Evolutionary conservation across 2,888 invertebrate species (phyloP), one percentile per base, ranked within the genome.

Genomic region (Phania funesta): DNA sequence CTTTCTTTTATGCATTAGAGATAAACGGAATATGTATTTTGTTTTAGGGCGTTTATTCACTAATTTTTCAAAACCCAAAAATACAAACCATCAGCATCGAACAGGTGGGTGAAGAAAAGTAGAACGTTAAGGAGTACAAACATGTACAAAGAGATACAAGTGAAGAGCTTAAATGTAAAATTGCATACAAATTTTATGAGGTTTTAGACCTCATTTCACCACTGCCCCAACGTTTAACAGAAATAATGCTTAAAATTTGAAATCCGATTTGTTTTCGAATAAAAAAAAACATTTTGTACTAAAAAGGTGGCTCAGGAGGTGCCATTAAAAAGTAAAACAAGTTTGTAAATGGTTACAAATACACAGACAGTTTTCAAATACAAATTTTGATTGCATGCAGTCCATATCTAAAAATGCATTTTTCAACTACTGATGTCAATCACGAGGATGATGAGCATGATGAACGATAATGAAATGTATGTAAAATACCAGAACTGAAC

Each of bases 361-460:
- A 81, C 65, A 85, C 80, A 81, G 86, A 88, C 88, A 88, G 87
- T 87, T 87, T 88, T 88, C 41, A 88, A 88, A 87, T 87, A 1
- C 88, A 89, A 87, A 88, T 89, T 88, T 88, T 89, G 88, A 88
- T 88, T 88, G 87, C 89, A 87, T 88, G 86, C 75, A 77, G 41
- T 67, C 87, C 86, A 86, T 87, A 86, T 22, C 50, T 85, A 87
- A 87, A 89, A 89, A 87, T 87, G 88, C 86, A 87, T 84, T 89
- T 52, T 24, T 3, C 60, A 60, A 68, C 24, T 38, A 60, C 65
- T 80, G 85, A 84, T 83, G 85, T 84, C 83, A 84, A 82, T 74
- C 81, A 82, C 80, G 64, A 79, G 77, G 68, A 35, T 67, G 71
- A 81, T 71, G 62, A 22, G 46, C 38, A 58, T 75, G 80, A 86